Evolutionary conservation across 2,113 vertebrate species (phyloP), one percentile per base, ranked within the genome.

Genomic region (Ceyx cyanopectus): DNA sequence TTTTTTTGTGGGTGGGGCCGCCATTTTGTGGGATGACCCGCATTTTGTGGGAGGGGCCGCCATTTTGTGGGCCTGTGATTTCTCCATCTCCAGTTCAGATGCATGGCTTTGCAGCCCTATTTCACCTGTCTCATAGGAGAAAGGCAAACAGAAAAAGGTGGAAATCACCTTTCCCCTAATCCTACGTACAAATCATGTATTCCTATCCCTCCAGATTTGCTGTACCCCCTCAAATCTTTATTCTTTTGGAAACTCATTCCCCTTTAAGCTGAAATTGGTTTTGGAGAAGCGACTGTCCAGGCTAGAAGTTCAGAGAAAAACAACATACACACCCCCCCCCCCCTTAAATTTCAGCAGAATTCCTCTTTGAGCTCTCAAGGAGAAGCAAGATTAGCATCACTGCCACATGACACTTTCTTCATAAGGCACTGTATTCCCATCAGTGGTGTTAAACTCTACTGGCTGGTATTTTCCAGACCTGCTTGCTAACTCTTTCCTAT

Each of bases 81-180:
- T 37, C n/a, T 23, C 14, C 54, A 19, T 19, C 60, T 48, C 15
- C 0, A 0, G 26, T 40, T 54, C 65, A 30, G 46, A 23, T 1
- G 1, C 0, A 0, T 30, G 34, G 24, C 30, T 81, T 54, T 45
- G 58, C 43, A 30, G 32, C 45, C 53, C 7, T 20, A 1, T 30
- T 30, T 69, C 45, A 48, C 14, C 41, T 1, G 0, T 17, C 58
- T 40, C 1, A 0, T 7, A 29, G 30, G 30, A 56, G 65, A 61
- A 70, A 62, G 24, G 45, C 63, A 22, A 60, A 29, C 24, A 10
- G n/a, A 18, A 65, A 40, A 14, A 72, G 41, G 66, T 53, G 34
- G n/a, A 51, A 78, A 53, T 3, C 27, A 30, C 27, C 18, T 68
- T 73, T 77, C 34, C 23, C 58, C 27, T 67, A 20, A 30, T 16